Base-by-base conservation (phyloP, 2,888 invertebrate species). In the Sarcophaga rosellei region DNA sequence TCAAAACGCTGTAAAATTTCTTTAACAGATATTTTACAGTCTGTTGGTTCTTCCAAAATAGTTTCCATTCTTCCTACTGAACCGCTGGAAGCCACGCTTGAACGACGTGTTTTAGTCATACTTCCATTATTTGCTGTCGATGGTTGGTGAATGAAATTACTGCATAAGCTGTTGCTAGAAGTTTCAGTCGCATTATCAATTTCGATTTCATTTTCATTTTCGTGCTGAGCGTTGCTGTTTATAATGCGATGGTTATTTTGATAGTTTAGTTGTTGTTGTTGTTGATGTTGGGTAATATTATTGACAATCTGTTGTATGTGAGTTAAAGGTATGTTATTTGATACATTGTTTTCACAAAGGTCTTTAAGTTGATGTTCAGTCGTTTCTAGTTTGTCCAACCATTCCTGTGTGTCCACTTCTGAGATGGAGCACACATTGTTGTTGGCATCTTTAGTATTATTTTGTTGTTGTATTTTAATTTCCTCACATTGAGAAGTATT, bases 1-100 rank as follows among this genome's bases (percentile, higher is more conserved):
- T 97, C 97, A 93, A 97, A 97, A 88, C 97, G 94, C 78, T 96
- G 96, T 89, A 97, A 94, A 89, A 97, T 97, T 91, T 96, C 97
- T 91, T 96, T 96, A 88, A 97, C 97, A 88, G 97, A 97, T 90
- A 97, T 95, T 94, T 97, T 97, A n/a, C 95, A 96, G 91, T 97
- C 97, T 68, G 94, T 94, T 57, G 95, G 95, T 90, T 97, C 97
- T 92, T 97, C 97, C 83, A 96, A 95, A 88, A 97, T 97, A 73
- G 97, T 97, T 93, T 96, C 97, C 97, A 97, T 97, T 92, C 95
- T 95, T 89, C 93, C 95, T 92, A 94, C 95, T 90, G 95, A 95
- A 79, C 93, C 92, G 92, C 89, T 92, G 89, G 93, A 93, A 45
- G 93, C 92, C 47, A 93, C 90, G 89, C 93, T 93, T 17, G 91